Percentiles rank a stretch among this genome's conserved stretches.
Conservation (phyloP, 2,888 invertebrate species). For the Tipula lateralis region DNA sequence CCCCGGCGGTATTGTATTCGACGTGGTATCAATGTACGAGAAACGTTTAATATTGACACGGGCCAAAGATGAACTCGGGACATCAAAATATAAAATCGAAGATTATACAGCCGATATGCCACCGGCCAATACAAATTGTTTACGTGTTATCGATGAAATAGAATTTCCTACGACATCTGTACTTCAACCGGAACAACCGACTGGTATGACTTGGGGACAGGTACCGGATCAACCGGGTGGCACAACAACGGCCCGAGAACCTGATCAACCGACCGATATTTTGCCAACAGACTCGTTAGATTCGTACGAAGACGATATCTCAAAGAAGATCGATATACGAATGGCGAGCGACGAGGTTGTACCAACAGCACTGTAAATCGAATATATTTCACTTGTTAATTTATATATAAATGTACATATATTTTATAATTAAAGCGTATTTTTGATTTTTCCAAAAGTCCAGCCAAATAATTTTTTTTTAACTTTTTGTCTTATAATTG, state of each 20-base stretch:
- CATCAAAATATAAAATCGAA: constrained; percentile 3
- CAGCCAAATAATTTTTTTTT: not conserved
- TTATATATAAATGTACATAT: not conserved
- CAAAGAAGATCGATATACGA: not conserved
- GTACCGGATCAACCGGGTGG: not conserved
- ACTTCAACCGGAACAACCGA: not conserved
- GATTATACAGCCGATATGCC: not conserved
- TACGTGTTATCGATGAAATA: not conserved
- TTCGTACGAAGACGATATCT: not conserved
- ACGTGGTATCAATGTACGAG: not conserved
- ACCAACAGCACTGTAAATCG: not conserved
- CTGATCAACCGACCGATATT: not conserved
- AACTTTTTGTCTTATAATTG: not conserved
- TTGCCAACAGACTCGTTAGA: not conserved
- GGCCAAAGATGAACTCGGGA: not conserved
- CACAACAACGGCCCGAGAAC: not conserved
- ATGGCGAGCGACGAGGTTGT: not conserved
- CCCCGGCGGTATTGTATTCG: not conserved
- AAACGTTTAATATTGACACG: not conserved
- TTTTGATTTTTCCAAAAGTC: not conserved
- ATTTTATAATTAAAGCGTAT: not conserved
- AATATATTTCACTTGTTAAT: not conserved
- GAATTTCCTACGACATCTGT: not conserved
- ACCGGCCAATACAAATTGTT: not conserved
- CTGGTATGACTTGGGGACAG: not conserved